phyloP scores from a whole-genome alignment of 2,797 vertebrate genomes.

The Brachyalestes nurse region DNA sequence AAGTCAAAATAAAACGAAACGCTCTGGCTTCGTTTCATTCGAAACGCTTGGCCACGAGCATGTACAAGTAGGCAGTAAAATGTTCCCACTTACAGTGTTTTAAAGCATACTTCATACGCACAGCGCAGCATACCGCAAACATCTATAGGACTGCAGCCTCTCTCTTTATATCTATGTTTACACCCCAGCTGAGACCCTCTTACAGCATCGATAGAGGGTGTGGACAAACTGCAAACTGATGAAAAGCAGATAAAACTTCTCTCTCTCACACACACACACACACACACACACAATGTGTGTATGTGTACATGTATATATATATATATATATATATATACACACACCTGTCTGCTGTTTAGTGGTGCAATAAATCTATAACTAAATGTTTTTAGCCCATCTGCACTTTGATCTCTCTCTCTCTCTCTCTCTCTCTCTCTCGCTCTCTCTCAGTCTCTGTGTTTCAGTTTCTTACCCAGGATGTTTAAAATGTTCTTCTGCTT shows the following conservation, averaged over 20 bases:
- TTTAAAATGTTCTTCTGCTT: slow-evolving; percentile 8
- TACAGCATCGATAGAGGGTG: too few species aligned
- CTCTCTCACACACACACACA: too few species aligned
- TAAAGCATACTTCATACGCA: not conserved
- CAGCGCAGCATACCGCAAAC: not conserved
- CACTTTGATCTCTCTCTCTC: not conserved
- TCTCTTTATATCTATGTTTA: not conserved
- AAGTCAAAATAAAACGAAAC: slow-evolving; percentile 73
- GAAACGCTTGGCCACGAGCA: slow-evolving; percentile 33
- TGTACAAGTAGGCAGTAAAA: not conserved
- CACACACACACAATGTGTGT: too few species aligned
- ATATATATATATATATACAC: not conserved
- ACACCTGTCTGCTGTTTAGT: not conserved
- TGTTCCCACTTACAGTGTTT: not conserved
- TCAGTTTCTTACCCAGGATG: not conserved
- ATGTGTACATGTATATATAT: too few species aligned
- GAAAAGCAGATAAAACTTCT: not conserved
- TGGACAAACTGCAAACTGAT: not conserved
- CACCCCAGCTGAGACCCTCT: not conserved
- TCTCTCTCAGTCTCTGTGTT: not conserved
- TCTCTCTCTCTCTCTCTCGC: too few species aligned
- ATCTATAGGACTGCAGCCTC: not conserved
- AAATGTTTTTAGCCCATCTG: not conserved
- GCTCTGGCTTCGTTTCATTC: slow-evolving; percentile 65
- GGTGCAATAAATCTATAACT: not conserved